Conservation (phyloP, 2,888 invertebrate genomes). For the Physocephala rufipes region DNA sequence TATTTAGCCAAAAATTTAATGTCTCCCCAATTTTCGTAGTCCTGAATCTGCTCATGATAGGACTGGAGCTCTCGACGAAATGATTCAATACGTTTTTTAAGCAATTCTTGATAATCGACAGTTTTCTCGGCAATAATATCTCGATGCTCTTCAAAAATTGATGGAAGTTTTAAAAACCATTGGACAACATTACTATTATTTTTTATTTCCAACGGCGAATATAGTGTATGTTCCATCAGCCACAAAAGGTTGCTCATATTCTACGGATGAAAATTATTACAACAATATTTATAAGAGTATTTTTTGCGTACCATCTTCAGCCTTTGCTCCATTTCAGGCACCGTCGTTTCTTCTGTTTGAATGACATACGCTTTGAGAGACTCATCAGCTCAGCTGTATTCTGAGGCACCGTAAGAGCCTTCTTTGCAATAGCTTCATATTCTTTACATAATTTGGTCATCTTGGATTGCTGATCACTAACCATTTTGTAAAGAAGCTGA, state of each 20-base stretch:
- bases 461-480: constrained; percentile 80
- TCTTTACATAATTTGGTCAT: constrained; percentile 86
- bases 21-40: constrained; percentile 88
- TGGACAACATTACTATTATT: constrained; percentile 88
- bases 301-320: constrained; percentile 68
- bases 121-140: constrained; percentile 83
- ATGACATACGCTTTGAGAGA: constrained; percentile 77
- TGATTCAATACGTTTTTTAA: constrained; percentile 80
- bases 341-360: constrained; percentile 75
- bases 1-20: constrained; percentile 84
- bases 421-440: constrained; percentile 82
- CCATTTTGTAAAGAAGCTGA: constrained; percentile 77
- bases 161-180: constrained; percentile 85
- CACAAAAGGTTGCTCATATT: constrained; percentile 79
- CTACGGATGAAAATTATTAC: constrained; percentile 38
- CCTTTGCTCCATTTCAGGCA: constrained; percentile 80
- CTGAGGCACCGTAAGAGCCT: constrained; percentile 79
- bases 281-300: neutral
- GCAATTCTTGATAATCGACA: constrained; percentile 83
- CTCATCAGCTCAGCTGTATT: constrained; percentile 89
- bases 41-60: constrained; percentile 82
- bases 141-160: constrained; percentile 84
- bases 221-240: constrained; percentile 81
- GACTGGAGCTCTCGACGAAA: constrained; percentile 84
- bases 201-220: constrained; percentile 86